Base-by-base conservation (phyloP, 1,140 invertebrate species). In the Batillaria attramentaria region DNA sequence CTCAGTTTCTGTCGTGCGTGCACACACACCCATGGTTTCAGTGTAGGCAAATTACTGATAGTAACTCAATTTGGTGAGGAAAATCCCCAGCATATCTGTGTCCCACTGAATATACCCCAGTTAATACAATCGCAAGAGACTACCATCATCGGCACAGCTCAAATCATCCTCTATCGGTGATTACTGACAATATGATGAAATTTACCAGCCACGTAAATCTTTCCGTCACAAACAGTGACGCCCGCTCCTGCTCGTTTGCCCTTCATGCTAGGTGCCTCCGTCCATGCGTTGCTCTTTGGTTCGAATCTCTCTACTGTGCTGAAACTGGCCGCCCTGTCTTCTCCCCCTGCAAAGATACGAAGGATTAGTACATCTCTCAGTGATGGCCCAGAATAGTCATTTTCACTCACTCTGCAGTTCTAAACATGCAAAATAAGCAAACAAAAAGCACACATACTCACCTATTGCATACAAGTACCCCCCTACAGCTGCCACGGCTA, bases 401-500 rank as follows among this genome's bases (percentile, higher is more conserved):
- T 13, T 24, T 50, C 46, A 13, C 46, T 10, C 24, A 10, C n/a
- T 62, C 8, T 62, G 13, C 57, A 13, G 28, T 62, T 16, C 57
- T n/a, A 13, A 62, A 13, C 31, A 28, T 16, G 18, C 6, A 6
- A 13, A 66, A 6, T 35, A 66, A 66, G 13, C 16, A 66, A 31
- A 66, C 28, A 66, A 33, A 66, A 66, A 33, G 10, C 39, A 8
- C 6, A 8, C 4, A 60, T 6, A 79, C 84, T 85, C 90, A 95
- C 95, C 96, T 93, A 98, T 95, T 4, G 96, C 97, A 90, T 96
- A 98, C 62, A 98, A 91, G 86, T 93, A 94, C 66, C 95, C 95
- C 79, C 96, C 94, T 87, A 97, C 93, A 31, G 95, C 94, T 87
- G 95, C 96, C 60, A 97, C 91, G 20, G 97, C 96, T 88, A 98